phyloP scores from a whole-genome alignment of 2,113 vertebrate genomes.

The Myotis yumanensis region DNA sequence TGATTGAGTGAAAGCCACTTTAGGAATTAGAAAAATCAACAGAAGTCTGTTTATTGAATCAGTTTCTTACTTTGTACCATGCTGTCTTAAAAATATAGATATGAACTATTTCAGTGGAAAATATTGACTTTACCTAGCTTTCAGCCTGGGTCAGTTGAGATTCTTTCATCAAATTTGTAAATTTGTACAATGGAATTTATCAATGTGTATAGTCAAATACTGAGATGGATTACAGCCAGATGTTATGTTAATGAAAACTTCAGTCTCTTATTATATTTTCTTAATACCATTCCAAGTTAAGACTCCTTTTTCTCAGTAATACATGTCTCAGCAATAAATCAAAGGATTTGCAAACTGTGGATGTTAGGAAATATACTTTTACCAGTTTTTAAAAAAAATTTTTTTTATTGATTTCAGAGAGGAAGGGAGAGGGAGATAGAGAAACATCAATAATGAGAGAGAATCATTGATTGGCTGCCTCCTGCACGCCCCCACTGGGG shows the following conservation, averaged over 20 bases:
- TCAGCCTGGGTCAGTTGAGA: conserved; percentile 23
- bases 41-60: conserved; percentile 24
- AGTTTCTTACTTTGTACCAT: conserved; percentile 9
- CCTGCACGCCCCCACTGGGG: too few species aligned
- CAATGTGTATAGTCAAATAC: not conserved
- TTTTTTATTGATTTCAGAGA: too few species aligned
- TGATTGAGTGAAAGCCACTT: conserved; percentile 31
- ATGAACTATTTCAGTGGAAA: not conserved
- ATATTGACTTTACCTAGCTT: conserved; percentile 17
- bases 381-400: not conserved
- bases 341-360: not conserved
- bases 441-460: too few species aligned
- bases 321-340: conserved; percentile 4
- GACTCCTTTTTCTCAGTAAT: conserved; percentile 25
- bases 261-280: not conserved
- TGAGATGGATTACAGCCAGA: not conserved
- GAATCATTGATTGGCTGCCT: too few species aligned
- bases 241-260: conserved; percentile 32
- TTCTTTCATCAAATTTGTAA: conserved; percentile 40
- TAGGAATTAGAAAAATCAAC: conserved; percentile 41
- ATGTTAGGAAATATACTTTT: not conserved
- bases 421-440: too few species aligned
- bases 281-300: conserved; percentile 30
- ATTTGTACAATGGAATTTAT: conserved; percentile 32
- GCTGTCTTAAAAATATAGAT: conserved; percentile 35